Percentiles rank a stretch among this genome's conserved stretches.
Conservation (phyloP, 1,140 invertebrate genomes). For the Drosophila repleta region DNA sequence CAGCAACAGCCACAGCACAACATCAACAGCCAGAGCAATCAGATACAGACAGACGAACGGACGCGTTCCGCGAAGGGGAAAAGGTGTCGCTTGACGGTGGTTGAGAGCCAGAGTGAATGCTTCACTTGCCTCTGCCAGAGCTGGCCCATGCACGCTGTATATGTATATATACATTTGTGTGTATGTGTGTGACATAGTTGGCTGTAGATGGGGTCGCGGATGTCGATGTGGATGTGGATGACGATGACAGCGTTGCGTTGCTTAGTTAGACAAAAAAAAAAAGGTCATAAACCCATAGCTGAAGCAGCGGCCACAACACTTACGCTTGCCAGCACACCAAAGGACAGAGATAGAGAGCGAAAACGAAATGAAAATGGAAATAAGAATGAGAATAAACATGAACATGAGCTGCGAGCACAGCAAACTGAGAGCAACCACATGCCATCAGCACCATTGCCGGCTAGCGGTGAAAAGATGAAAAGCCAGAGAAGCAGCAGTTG, state of each 20-base stretch:
- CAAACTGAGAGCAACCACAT: constrained; percentile 22
- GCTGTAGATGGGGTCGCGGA: background rate
- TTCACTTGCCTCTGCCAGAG: constrained; percentile 13
- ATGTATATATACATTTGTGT: background rate
- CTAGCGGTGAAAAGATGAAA: constrained; percentile 71
- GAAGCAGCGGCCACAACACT: constrained; percentile 44
- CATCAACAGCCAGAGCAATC: constrained; percentile 33
- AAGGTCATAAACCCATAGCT: constrained; percentile 68
- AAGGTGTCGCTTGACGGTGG: constrained; percentile 63
- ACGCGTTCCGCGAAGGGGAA: constrained; percentile 32
- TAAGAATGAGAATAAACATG: constrained; percentile 34
- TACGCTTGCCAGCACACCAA: constrained; percentile 35
- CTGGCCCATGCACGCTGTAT: constrained; percentile 6
- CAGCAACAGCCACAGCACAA: constrained; percentile 2
- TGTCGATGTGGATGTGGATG: constrained; percentile 19
- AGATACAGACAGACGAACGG: constrained; percentile 62
- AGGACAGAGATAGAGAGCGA: constrained; percentile 34
- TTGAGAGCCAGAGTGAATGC: constrained; percentile 41
- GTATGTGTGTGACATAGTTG: background rate
- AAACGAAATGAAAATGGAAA: constrained; percentile 40
- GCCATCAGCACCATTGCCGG: constrained; percentile 29
- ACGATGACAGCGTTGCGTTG: constrained; percentile 41
- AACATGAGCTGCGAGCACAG: constrained; percentile 48
- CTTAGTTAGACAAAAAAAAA: constrained; percentile 61
- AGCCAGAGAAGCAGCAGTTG: constrained; percentile 66